phyloP scores from a whole-genome alignment of 2,113 vertebrate species.

The Zapornia atra region DNA sequence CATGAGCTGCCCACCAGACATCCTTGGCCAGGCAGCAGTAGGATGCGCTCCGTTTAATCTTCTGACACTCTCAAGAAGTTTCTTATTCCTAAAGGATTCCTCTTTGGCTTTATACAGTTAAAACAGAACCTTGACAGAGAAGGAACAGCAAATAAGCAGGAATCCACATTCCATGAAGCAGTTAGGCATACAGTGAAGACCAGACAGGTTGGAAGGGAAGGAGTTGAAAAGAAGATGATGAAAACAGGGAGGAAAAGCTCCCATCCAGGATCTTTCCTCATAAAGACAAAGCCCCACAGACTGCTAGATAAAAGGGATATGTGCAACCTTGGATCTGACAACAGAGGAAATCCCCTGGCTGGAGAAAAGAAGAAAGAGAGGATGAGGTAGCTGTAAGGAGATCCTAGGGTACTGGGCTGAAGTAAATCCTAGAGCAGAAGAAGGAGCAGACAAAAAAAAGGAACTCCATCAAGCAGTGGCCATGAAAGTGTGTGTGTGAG shows the following conservation, averaged over 20 bases:
- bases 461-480: not conserved
- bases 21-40: not conserved
- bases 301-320: not conserved
- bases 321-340: not conserved
- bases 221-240: not conserved
- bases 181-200: not conserved
- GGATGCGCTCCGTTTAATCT: not conserved
- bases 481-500: not conserved
- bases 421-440: constrained; percentile 19
- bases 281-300: not conserved
- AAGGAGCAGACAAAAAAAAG: not conserved
- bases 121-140: not conserved
- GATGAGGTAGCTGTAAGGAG: constrained; percentile 8
- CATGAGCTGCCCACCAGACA: not conserved
- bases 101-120: not conserved
- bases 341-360: constrained; percentile 40
- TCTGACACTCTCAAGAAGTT: not conserved
- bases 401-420: not conserved
- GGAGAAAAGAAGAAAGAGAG: constrained; percentile 14
- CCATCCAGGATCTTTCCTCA: not conserved
- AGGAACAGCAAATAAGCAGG: not conserved
- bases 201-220: not conserved
- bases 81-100: not conserved
- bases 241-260: not conserved
- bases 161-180: not conserved